phyloP scores from a whole-genome alignment of 2,113 vertebrate species.

The Xenopus borealis region DNA sequence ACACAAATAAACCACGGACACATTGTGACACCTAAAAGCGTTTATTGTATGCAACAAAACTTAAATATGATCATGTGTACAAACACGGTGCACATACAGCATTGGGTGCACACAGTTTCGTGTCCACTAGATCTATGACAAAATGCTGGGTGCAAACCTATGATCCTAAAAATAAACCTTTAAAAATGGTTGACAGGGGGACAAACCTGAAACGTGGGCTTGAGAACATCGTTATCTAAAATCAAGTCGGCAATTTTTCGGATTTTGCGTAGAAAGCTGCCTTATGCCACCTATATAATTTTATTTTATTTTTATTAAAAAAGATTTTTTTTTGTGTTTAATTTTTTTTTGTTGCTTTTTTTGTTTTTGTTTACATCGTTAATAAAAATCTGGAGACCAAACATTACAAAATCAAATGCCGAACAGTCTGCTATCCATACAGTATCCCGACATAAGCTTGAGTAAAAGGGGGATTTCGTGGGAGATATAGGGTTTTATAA shows the following conservation, averaged over 20 bases:
- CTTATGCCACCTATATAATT: slow-evolving; percentile 65
- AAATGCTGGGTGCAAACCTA: slow-evolving; percentile 74
- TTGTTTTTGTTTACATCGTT: slow-evolving; percentile 68
- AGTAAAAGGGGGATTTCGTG: slow-evolving; percentile 69
- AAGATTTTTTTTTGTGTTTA: neutral
- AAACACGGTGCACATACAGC: slow-evolving; percentile 66
- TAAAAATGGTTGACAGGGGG: slow-evolving; percentile 66
- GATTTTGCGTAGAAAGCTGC: slow-evolving; percentile 73
- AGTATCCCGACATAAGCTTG: slow-evolving; percentile 70
- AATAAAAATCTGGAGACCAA: slow-evolving; percentile 79
- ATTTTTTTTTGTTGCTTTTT: neutral
- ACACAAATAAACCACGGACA: slow-evolving; percentile 52
- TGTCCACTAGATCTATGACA: slow-evolving; percentile 61
- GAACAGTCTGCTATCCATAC: slow-evolving; percentile 67
- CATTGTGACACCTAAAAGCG: slow-evolving; percentile 79
- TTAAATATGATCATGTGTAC: slow-evolving; percentile 81
- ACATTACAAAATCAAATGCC: slow-evolving; percentile 76
- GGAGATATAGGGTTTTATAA: slow-evolving; percentile 72
- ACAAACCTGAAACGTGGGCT: slow-evolving; percentile 71
- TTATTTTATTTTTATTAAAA: slow-evolving; percentile 55
- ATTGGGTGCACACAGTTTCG: slow-evolving; percentile 41
- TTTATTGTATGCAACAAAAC: slow-evolving; percentile 88
- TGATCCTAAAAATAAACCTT: slow-evolving; percentile 69
- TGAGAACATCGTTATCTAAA: slow-evolving; percentile 65
- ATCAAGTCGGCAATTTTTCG: slow-evolving; percentile 64